These are phyloP conservation scores for Trialeurodes vaporariorum DNA, from an alignment of 1,140 invertebrate species.

Conservation along the genomic window DNA sequence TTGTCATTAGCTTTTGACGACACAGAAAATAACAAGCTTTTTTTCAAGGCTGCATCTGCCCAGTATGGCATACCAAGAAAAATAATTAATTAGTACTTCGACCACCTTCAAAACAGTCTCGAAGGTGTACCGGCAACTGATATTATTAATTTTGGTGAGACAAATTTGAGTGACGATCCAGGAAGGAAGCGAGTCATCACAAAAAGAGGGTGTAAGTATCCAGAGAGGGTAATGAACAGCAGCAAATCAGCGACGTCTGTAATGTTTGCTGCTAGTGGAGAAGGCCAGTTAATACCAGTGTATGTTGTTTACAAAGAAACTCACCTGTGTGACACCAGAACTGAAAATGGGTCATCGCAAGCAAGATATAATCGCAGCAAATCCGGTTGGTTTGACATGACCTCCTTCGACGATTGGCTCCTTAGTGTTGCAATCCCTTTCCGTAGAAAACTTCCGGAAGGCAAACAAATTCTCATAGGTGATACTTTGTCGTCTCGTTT, in stretches of 20 bases:
- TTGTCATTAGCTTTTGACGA: too few species aligned
- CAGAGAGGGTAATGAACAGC: slow-evolving; percentile 16
- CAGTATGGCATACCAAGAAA: background rate
- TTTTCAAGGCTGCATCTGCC: too few species aligned
- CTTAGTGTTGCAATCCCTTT: too few species aligned
- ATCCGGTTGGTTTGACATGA: too few species aligned
- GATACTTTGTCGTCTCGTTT: too few species aligned
- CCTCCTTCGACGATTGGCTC: too few species aligned
- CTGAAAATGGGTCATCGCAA: slow-evolving; percentile 20
- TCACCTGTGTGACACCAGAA: slow-evolving; percentile 22
- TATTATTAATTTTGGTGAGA: slow-evolving; percentile 10
- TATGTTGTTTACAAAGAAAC: slow-evolving; percentile 25
- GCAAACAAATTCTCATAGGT: too few species aligned
- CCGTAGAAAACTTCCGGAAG: slow-evolving; percentile 28
- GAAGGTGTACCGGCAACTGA: slow-evolving; percentile 5
- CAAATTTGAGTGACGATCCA: slow-evolving; percentile 12
- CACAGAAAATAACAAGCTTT: too few species aligned
- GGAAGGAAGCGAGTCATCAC: slow-evolving; percentile 19
- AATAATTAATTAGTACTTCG: slow-evolving; percentile 2
- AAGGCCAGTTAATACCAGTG: slow-evolving; percentile 18
- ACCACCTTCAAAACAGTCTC: background rate
- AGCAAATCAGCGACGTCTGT: slow-evolving; percentile 19
- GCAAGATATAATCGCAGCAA: slow-evolving; percentile 24
- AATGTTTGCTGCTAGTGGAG: slow-evolving; percentile 24
- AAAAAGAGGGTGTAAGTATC: slow-evolving; percentile 15